phyloP scores from a whole-genome alignment of 2,888 invertebrate genomes.

The Idaea aversata region DNA sequence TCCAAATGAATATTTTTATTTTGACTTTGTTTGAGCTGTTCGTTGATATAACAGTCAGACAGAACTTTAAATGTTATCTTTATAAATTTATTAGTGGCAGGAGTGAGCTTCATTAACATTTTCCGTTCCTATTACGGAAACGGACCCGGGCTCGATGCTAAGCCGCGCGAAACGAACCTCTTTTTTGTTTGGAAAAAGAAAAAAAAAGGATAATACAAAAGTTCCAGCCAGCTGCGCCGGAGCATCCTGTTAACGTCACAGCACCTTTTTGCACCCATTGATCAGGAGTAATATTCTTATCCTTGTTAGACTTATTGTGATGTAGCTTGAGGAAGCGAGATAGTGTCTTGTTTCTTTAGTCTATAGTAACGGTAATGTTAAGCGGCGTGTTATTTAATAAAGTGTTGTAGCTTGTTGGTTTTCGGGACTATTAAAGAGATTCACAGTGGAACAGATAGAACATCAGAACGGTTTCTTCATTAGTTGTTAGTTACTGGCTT shows the following conservation, averaged over 20 bases:
- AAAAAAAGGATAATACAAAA: slow-evolving; percentile 64
- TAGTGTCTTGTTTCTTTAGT: slow-evolving; percentile 41
- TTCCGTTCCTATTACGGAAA: slow-evolving; percentile 72
- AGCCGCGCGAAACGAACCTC: slow-evolving; percentile 73
- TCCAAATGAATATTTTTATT: too few species aligned
- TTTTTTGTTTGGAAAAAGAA: slow-evolving; percentile 61
- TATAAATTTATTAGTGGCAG: slow-evolving; percentile 55
- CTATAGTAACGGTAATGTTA: slow-evolving; percentile 67
- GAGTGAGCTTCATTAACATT: slow-evolving; percentile 70
- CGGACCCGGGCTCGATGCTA: slow-evolving; percentile 59
- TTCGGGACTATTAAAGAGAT: slow-evolving; percentile 53
- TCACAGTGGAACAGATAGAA: slow-evolving; percentile 12
- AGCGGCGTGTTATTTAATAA: slow-evolving; percentile 61
- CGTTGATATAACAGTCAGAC: not conserved
- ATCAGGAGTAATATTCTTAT: slow-evolving; percentile 54
- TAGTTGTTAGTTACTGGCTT: too few species aligned
- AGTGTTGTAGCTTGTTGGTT: slow-evolving; percentile 55
- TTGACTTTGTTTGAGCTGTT: too few species aligned
- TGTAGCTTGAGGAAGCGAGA: slow-evolving; percentile 46
- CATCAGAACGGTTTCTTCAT: not conserved
- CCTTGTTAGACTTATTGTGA: slow-evolving; percentile 42
- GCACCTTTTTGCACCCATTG: slow-evolving; percentile 68
- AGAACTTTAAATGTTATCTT: slow-evolving; percentile 38
- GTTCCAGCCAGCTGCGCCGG: slow-evolving; percentile 77
- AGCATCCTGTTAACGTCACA: slow-evolving; percentile 76